Evolutionary conservation across 1,140 invertebrate genomes (phyloP).

Genomic region (Myzus persicae): DNA sequence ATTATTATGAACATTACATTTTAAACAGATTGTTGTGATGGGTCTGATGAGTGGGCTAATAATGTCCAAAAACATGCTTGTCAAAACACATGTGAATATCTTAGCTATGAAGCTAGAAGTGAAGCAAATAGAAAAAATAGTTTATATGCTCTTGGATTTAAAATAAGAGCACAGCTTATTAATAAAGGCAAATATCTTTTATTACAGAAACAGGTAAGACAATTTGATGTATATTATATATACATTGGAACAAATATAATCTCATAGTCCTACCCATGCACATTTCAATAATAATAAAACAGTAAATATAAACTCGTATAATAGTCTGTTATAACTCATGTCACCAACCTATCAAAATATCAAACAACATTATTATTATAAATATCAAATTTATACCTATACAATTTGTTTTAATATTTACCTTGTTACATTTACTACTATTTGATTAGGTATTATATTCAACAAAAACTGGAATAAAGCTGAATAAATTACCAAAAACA

Average conservation of each 20-base stretch:
- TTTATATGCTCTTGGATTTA: neutral
- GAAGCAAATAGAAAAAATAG: constrained; percentile 66
- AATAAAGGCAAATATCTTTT: constrained; percentile 10
- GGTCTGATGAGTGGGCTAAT: constrained; percentile 82
- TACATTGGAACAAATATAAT: neutral
- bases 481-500: too few relatives aligned
- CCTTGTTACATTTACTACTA: neutral
- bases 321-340: too few relatives aligned
- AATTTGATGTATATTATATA: neutral
- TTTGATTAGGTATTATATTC: too few relatives aligned
- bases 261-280: neutral
- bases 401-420: neutral
- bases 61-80: constrained; percentile 69
- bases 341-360: neutral
- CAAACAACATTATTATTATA: neutral
- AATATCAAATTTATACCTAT: neutral
- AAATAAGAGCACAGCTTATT: constrained; percentile 29
- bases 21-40: constrained; percentile 93
- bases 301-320: too few relatives aligned
- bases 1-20: neutral
- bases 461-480: too few relatives aligned
- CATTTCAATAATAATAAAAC: neutral
- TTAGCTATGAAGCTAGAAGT: constrained; percentile 80
- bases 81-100: constrained; percentile 79
- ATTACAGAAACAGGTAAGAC: neutral